Conservation (phyloP, 2,888 invertebrate genomes). For the Hypomecis atomaria region DNA sequence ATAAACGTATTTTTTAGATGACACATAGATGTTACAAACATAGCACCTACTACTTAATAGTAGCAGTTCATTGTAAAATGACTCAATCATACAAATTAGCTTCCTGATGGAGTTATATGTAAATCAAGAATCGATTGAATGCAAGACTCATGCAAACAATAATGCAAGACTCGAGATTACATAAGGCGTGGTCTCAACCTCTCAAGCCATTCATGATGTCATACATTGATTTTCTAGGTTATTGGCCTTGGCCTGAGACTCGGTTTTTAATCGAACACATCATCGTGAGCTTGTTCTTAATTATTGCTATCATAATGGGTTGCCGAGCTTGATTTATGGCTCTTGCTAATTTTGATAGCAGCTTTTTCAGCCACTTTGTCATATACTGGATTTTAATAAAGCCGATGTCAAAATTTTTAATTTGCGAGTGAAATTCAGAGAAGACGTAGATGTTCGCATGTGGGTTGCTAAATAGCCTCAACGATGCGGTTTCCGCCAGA, state of each 20-base stretch:
- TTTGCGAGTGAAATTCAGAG: too few relatives aligned
- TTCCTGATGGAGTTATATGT: not conserved
- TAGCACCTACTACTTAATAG: not conserved
- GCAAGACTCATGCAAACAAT: slow-evolving; percentile 7
- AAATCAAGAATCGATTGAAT: slow-evolving; percentile 2
- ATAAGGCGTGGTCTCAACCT: slow-evolving; percentile 21
- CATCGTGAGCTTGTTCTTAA: slow-evolving; percentile 10
- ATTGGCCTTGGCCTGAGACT: slow-evolving; percentile 20
- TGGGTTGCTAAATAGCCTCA: slow-evolving; percentile 7
- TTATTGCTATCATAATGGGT: slow-evolving; percentile 6
- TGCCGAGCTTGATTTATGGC: slow-evolving; percentile 6
- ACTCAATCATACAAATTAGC: slow-evolving; percentile 5
- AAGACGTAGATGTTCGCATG: not conserved
- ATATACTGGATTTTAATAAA: not conserved
- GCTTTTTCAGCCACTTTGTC: not conserved
- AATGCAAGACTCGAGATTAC: slow-evolving; percentile 14
- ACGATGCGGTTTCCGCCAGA: slow-evolving; percentile 3
- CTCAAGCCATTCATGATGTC: slow-evolving; percentile 25
- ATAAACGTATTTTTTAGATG: not conserved
- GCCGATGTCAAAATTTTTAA: not conserved
- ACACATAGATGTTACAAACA: slow-evolving; percentile 7
- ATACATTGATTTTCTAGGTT: slow-evolving; percentile 24
- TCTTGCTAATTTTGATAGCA: not conserved
- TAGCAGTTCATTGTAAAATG: not conserved
- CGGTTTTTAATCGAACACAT: slow-evolving; percentile 14